These are phyloP conservation scores for Andricus curvator DNA, from an alignment of 2,888 invertebrate genomes.

Conservation along the genomic window DNA sequence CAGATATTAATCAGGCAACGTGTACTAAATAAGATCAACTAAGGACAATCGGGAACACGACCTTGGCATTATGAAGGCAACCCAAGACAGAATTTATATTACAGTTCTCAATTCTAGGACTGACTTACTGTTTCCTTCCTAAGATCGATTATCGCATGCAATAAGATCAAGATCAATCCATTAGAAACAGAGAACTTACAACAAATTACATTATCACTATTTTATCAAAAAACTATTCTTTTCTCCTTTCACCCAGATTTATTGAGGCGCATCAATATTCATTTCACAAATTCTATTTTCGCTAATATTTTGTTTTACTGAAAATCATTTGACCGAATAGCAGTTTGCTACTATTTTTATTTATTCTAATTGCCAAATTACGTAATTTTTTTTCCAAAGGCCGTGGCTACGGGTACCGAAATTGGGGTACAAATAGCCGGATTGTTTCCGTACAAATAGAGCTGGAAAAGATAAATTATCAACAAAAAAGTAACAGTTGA, in stretches of 20 bases:
- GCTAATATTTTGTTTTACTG: too few species aligned
- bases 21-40: slow-evolving; percentile 40
- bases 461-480: too few species aligned
- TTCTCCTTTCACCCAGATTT: neutral
- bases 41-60: slow-evolving; percentile 54
- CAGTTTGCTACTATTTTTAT: too few species aligned
- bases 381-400: too few species aligned
- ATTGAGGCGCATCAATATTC: too few species aligned
- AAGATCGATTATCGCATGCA: slow-evolving; percentile 25
- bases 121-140: slow-evolving; percentile 19
- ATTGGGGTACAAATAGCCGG: too few species aligned
- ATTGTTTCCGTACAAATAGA: too few species aligned
- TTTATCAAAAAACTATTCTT: neutral
- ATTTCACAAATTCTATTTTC: too few species aligned
- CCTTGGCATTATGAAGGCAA: slow-evolving; percentile 60
- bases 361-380: too few species aligned
- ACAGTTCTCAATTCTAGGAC: slow-evolving; percentile 42
- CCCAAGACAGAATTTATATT: slow-evolving; percentile 56
- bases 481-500: too few species aligned
- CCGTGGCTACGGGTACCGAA: too few species aligned
- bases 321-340: too few species aligned
- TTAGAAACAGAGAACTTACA: neutral
- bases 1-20: slow-evolving; percentile 38
- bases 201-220: neutral
- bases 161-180: slow-evolving; percentile 9